A percentile compares a stretch with the other conserved stretches of the same genome.
Conservation (phyloP, 2,113 vertebrate species). For the Phaetusa simplex region DNA sequence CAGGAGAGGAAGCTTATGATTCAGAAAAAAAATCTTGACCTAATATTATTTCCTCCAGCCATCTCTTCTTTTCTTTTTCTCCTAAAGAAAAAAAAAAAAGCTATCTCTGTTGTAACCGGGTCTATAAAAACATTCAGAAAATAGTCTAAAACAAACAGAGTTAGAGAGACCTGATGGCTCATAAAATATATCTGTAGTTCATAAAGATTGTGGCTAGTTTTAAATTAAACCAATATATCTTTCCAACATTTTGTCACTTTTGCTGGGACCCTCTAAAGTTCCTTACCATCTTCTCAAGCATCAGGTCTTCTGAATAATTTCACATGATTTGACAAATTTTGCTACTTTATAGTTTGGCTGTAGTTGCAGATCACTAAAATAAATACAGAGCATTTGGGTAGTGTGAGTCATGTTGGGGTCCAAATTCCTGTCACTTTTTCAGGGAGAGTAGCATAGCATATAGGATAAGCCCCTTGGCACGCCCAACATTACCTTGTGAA, state of each 20-base stretch:
- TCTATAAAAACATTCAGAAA: not conserved
- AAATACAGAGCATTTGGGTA: not conserved
- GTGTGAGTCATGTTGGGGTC: not conserved
- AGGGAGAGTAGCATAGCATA: not conserved
- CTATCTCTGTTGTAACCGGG: not conserved
- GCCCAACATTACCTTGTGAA: not conserved
- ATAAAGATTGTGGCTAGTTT: not conserved
- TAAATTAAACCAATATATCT: not conserved
- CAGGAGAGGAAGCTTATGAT: not conserved
- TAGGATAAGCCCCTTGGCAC: not conserved
- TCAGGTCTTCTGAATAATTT: not conserved
- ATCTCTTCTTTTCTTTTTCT: not conserved
- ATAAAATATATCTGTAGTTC: not conserved
- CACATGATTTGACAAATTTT: not conserved
- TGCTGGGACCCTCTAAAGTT: not conserved
- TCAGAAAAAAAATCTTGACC: not conserved
- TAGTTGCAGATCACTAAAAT: not conserved
- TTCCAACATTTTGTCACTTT: not conserved
- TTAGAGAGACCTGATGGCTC: not conserved
- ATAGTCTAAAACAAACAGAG: not conserved
- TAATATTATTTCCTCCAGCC: not conserved
- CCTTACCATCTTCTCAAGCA: not conserved
- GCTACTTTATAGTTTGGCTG: not conserved
- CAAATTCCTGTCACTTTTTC: not conserved
- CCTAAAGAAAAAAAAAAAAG: not conserved